Conservation (phyloP, 2,113 vertebrate genomes). For the Eulacestoma nigropectus region DNA sequence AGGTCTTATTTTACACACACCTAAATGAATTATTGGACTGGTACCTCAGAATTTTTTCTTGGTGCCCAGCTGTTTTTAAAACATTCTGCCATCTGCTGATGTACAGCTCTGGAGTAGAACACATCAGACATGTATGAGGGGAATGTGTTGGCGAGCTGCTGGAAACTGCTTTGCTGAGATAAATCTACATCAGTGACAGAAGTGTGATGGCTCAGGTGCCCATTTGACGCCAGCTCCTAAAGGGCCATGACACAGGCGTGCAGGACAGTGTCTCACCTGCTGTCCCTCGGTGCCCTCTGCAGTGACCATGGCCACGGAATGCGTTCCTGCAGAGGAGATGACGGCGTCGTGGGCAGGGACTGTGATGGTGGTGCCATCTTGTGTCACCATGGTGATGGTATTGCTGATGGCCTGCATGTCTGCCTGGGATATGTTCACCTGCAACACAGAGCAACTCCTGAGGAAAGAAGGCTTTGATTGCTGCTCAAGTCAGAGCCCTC, state of each 20-base stretch:
- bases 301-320: constrained; percentile 94
- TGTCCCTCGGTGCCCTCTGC: constrained; percentile 89
- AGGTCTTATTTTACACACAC: not conserved
- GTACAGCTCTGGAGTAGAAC: not conserved
- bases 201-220: not conserved
- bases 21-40: not conserved
- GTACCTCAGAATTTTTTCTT: not conserved
- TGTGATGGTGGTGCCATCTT: constrained; percentile 96
- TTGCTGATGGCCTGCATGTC: constrained; percentile 93
- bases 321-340: constrained; percentile 84
- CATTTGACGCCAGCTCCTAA: not conserved
- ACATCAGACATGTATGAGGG: not conserved
- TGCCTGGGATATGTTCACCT: constrained; percentile 95
- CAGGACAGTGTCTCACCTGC: constrained; percentile 74
- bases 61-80: not conserved
- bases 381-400: constrained; percentile 97
- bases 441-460: constrained; percentile 43
- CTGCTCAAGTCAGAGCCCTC: not conserved
- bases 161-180: not conserved
- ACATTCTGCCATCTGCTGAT: not conserved
- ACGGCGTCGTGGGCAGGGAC: constrained; percentile 90
- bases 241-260: accelerated
- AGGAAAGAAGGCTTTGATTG: not conserved
- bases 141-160: not conserved
- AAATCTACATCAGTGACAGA: not conserved